phyloP scores from a whole-genome alignment of 2,113 vertebrate genomes.

The Rattus rattus region DNA sequence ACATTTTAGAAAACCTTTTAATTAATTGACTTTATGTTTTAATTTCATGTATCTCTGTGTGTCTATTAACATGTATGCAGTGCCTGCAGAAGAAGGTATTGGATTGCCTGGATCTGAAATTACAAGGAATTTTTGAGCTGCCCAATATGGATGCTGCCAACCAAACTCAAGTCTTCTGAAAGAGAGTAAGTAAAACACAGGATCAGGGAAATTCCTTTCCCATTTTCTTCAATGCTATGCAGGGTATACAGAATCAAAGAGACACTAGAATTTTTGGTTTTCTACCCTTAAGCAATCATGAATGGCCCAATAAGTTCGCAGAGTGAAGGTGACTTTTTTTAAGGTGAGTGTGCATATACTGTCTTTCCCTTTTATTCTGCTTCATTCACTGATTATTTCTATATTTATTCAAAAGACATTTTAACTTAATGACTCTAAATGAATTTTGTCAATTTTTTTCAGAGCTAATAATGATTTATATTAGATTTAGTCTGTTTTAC shows the following conservation, averaged over 20 bases:
- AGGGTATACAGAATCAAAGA: background rate
- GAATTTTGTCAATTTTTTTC: background rate
- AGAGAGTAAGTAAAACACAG: background rate
- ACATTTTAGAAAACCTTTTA: background rate
- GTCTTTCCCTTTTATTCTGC: background rate
- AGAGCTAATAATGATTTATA: background rate
- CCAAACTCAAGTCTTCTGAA: background rate
- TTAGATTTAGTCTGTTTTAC: background rate
- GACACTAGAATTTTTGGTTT: background rate
- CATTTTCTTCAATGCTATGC: background rate
- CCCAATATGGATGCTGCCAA: background rate
- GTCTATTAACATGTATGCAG: background rate
- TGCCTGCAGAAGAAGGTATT: background rate
- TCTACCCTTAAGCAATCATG: background rate
- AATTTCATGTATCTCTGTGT: background rate
- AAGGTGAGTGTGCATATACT: background rate
- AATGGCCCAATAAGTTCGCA: background rate
- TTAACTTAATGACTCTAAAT: background rate
- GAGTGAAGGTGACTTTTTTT: background rate
- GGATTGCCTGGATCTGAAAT: background rate
- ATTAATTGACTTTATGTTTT: background rate
- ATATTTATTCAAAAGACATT: background rate
- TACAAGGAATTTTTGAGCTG: background rate
- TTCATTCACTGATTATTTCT: background rate
- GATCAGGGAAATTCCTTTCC: rapidly evolving